These are phyloP conservation scores for Capreolus pygargus DNA, from an alignment of 2,113 vertebrate genomes.

Conservation along the genomic window DNA sequence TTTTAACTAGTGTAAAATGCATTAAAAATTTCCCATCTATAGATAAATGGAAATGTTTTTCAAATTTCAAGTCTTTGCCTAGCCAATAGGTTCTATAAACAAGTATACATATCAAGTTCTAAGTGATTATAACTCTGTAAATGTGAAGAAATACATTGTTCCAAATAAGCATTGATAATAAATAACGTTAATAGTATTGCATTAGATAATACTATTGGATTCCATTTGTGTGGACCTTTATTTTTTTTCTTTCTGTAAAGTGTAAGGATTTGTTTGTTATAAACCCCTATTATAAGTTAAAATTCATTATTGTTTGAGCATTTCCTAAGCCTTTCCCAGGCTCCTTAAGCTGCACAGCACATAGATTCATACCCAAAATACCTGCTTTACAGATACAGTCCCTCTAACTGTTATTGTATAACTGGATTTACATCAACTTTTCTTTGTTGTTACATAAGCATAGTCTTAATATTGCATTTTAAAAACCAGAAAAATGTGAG, in stretches of 20 bases:
- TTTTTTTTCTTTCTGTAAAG: background rate
- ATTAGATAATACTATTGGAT: background rate
- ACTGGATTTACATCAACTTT: background rate
- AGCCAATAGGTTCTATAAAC: background rate
- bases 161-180: background rate
- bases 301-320: background rate
- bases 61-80: background rate
- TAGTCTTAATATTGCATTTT: background rate
- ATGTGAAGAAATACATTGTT: background rate
- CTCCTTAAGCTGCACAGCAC: background rate
- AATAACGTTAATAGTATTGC: background rate
- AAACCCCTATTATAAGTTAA: background rate
- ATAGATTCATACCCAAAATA: background rate
- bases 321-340: background rate
- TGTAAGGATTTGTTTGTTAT: background rate
- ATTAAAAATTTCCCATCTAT: background rate
- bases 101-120: background rate
- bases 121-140: background rate
- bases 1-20: background rate
- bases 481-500: background rate
- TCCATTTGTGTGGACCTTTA: background rate
- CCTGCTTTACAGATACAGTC: background rate
- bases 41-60: conserved; percentile 25
- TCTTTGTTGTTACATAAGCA: background rate
- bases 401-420: background rate